Evolutionary conservation across 2,113 vertebrate genomes (phyloP).

Genomic region (Gobio gobio): DNA sequence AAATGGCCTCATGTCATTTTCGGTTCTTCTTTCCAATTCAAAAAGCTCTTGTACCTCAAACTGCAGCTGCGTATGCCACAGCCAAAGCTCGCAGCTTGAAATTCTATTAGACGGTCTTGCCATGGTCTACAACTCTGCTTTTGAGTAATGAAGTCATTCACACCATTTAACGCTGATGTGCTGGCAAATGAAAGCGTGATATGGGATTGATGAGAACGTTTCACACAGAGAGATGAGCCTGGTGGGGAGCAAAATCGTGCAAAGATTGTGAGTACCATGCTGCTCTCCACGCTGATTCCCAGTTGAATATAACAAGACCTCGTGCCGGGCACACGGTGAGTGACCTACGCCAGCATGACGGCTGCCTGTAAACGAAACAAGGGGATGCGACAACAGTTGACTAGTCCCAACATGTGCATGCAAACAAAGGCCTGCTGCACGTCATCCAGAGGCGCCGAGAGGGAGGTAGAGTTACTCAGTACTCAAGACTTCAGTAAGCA

Average conservation of each 20-base stretch:
- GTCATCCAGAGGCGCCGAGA: slow-evolving; percentile 29
- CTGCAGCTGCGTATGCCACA: neutral
- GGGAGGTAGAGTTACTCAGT: slow-evolving; percentile 65
- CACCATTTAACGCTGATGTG: slow-evolving; percentile 41
- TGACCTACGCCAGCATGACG: slow-evolving; percentile 61
- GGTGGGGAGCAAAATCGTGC: slow-evolving; percentile 8
- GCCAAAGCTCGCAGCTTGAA: slow-evolving; percentile 23
- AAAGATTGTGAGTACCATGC: slow-evolving; percentile 1
- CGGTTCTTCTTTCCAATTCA: slow-evolving; percentile 46
- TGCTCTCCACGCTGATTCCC: slow-evolving; percentile 4
- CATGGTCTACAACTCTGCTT: neutral
- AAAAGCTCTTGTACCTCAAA: slow-evolving; percentile 38
- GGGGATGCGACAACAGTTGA: slow-evolving; percentile 72
- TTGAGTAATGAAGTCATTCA: slow-evolving; percentile 23
- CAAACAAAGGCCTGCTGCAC: slow-evolving; percentile 36
- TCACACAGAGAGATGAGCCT: slow-evolving; percentile 19
- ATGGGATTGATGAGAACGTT: slow-evolving; percentile 30
- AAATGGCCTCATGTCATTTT: slow-evolving; percentile 38
- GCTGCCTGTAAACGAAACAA: slow-evolving; percentile 63
- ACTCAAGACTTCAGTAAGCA: slow-evolving; percentile 70
- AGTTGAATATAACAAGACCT: slow-evolving; percentile 38
- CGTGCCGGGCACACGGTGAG: slow-evolving; percentile 27
- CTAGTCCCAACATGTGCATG: slow-evolving; percentile 67
- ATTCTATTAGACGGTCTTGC: slow-evolving; percentile 33
- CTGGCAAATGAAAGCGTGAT: slow-evolving; percentile 39